Percentiles rank a stretch among this genome's conserved stretches.
Conservation (phyloP, 2,797 vertebrate species). For the Chelon labrosus region DNA sequence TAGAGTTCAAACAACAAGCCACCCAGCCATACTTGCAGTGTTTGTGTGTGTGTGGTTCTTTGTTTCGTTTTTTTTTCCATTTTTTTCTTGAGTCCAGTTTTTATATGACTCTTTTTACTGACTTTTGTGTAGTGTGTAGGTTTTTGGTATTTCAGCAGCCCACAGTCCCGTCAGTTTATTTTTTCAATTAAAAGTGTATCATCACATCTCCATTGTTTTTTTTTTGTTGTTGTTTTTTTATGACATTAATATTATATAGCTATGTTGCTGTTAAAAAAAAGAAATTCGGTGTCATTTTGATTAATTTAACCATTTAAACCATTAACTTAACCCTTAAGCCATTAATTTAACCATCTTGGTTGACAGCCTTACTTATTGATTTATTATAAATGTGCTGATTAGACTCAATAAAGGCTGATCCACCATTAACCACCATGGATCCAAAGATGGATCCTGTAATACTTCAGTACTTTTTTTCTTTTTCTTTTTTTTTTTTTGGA, state of each 20-base stretch:
- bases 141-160: conserved; percentile 33
- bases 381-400: no score
- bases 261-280: conserved; percentile 1
- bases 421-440: no score
- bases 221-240: conserved; percentile 36
- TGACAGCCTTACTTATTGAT: no score
- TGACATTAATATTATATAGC: background rate
- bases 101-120: conserved; percentile 61
- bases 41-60: conserved; percentile 8
- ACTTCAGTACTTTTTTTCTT: no score
- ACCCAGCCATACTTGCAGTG: conserved; percentile 31
- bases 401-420: no score
- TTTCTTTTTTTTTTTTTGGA: no score
- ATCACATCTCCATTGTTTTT: conserved; percentile 35
- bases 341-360: no score
- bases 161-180: conserved; percentile 24
- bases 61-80: conserved; percentile 21
- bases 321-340: no score
- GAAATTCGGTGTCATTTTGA: no score
- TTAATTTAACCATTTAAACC: no score
- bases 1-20: conserved; percentile 26
- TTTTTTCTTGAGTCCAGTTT: conserved; percentile 43
- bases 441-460: no score
- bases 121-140: conserved; percentile 35
- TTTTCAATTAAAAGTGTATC: conserved; percentile 48